phyloP scores from a whole-genome alignment of 2,797 vertebrate genomes.

The Catharus ustulatus region DNA sequence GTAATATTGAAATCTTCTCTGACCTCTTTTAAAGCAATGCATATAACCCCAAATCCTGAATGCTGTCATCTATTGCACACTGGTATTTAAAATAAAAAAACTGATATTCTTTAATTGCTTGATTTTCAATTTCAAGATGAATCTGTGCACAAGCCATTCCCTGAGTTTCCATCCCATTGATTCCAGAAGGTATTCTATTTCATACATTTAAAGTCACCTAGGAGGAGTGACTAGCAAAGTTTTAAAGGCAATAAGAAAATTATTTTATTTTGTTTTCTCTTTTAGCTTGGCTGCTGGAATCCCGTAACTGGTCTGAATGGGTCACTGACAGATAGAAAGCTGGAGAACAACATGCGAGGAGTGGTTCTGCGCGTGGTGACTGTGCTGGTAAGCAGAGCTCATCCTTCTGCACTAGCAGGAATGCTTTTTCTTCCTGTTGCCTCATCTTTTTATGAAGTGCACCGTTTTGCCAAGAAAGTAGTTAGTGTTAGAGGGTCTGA shows the following conservation, averaged over 20 bases:
- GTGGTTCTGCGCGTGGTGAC: conserved; percentile 95
- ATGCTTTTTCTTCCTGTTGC: conserved; percentile 42
- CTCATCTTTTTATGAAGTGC: conserved; percentile 71
- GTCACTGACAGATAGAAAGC: conserved; percentile 92
- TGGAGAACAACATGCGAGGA: conserved; percentile 98
- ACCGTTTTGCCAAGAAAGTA: conserved; percentile 73
- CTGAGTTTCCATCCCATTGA: not conserved
- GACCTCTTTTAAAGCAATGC: not conserved
- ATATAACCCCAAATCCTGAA: not conserved
- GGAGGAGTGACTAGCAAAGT: not conserved
- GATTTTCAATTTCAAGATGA: conserved; percentile 23
- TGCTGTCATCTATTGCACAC: not conserved
- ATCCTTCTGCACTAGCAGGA: not conserved
- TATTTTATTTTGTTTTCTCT: not conserved
- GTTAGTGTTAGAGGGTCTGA: conserved; percentile 48
- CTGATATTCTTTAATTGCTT: not conserved
- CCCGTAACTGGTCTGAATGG: conserved; percentile 93
- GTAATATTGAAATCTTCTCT: not conserved
- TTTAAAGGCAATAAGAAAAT: not conserved
- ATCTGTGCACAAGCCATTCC: not conserved
- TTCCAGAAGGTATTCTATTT: not conserved
- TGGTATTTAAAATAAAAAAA: conserved; percentile 7
- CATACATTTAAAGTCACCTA: not conserved
- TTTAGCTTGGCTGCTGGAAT: conserved; percentile 97
- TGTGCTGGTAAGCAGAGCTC: conserved; percentile 86